Evolutionary conservation across 2,113 vertebrate species (phyloP), one percentile per base, ranked within the genome.

Genomic region (Zootoca vivipara): DNA sequence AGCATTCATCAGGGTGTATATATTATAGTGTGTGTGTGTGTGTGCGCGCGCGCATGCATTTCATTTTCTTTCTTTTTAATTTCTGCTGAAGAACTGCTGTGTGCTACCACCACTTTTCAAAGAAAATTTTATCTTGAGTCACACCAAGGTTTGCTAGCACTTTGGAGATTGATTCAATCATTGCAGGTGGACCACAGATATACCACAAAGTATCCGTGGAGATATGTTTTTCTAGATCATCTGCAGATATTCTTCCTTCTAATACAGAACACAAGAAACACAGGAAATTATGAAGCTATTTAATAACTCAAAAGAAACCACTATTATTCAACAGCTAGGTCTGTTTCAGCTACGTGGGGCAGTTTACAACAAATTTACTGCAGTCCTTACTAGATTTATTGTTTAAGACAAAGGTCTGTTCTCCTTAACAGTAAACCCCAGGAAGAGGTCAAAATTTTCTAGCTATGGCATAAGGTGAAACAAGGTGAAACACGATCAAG

Each of bases 71-170:
- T 5, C 1, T 4, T 15, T n/a, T 0, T 22, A 5, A 83, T 46
- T 78, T 75, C 38, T 62, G 5, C 70, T 89, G 42, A 84, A 79
- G 1, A 30, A 13, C 3, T 0, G 2, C 52, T 82, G 9, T 79
- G n/a, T 28, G 69, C 96, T 98, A 99, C 99, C 99, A 99, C 99
- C 99, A 99, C 91, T 99, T 99, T 96, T 99, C 99, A 93, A 98
- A 99, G 90, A 97, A 95, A 92, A 99, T 96, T 92, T 93, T 96
- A 90, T 98, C 96, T 91, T 92, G 96, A 3, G 98, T 89, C 81
- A 99, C 96, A 30, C 96, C 97, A 12, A 97, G 85, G 35, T 93
- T 93, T 90, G 92, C 93, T 1, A 99, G 97, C 52, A 97, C 96
- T 90, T 95, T 94, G 89, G 98, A 98, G 94, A 98, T 89, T 1